A percentile compares a stretch with the other conserved stretches of the same genome.
phyloP scores from a whole-genome alignment of 2,797 vertebrate species.

The Centropyge bicolor region DNA sequence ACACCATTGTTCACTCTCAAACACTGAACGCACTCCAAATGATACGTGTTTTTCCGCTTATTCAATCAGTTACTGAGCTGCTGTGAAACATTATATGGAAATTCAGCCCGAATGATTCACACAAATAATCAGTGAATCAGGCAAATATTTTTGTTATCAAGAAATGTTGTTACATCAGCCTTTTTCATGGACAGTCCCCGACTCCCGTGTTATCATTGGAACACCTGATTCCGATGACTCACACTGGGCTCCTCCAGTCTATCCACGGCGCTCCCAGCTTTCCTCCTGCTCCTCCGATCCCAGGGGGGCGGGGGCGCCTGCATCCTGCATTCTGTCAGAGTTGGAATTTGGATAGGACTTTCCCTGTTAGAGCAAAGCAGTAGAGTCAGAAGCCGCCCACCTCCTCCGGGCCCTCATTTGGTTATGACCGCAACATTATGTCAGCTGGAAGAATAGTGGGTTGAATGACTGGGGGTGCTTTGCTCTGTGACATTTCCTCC shows the following conservation, averaged over 20 bases:
- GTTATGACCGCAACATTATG: constrained; percentile 75
- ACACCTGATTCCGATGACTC: constrained; percentile 79
- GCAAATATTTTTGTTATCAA: constrained; percentile 71
- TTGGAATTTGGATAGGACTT: constrained; percentile 77
- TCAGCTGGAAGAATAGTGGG: constrained; percentile 72
- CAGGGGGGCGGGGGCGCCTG: constrained; percentile 56
- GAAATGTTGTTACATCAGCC: constrained; percentile 67
- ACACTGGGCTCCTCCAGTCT: constrained; percentile 59
- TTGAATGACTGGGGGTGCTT: constrained; percentile 65
- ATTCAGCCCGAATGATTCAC: constrained; percentile 43
- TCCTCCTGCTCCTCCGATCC: constrained; percentile 60
- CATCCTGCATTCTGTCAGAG: constrained; percentile 75
- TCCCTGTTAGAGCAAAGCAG: constrained; percentile 66
- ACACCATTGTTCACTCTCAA: constrained; percentile 52
- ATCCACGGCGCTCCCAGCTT: constrained; percentile 60
- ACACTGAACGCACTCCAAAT: constrained; percentile 12
- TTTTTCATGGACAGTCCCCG: constrained; percentile 53
- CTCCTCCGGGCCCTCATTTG: constrained; percentile 75
- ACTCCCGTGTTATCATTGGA: constrained; percentile 76
- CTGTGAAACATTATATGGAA: constrained; percentile 29
- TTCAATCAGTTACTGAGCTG: constrained; percentile 28
- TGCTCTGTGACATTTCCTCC: constrained; percentile 82
- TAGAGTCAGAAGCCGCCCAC: constrained; percentile 65
- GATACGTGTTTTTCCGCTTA: constrained; percentile 16
- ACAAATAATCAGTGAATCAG: constrained; percentile 36